Evolutionary conservation across 2,888 invertebrate species (phyloP), one percentile per base, ranked within the genome.

Genomic region (Hipparchia semele): DNA sequence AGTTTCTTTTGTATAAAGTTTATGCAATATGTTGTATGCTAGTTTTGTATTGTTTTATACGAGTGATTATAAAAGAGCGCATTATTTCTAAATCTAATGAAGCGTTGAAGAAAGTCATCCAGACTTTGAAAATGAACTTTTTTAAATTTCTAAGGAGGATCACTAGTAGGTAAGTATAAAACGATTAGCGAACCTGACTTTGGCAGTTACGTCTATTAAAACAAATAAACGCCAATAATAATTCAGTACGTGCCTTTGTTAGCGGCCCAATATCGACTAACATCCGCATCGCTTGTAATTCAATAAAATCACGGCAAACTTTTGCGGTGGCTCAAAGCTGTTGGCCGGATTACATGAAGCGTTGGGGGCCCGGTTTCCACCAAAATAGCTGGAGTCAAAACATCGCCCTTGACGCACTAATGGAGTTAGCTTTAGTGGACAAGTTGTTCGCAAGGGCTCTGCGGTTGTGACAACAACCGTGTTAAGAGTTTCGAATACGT

Each of bases 331-430:
- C 82, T 80, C 83, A 86, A 83, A 86, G 86, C 84, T 83, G 86
- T 87, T 84, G 84, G 80, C 80, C 82, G 85, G 84, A 85, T 85
- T 85, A 85, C 84, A 78, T 77, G 75, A 75, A 80, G 78, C 75
- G 78, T 76, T 74, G 72, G 76, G 70, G 70, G 71, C 71, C 75
- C 73, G 70, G 74, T 76, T 77, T 78, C 83, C 58, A 59, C 83
- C 84, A 84, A 86, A 87, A 88, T 86, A 86, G 86, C 82, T 83
- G 79, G 81, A 83, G 84, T 86, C 86, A 87, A 88, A 90, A 90
- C 86, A 85, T 80, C 80, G 80, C 82, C 82, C 82, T 84, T 83
- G 83, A 83, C 82, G 83, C 78, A 82, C 79, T 91, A 91, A 91
- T 90, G 84, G 84, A 90, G 85, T 90, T 88, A 88, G 80, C 82